Base-by-base conservation (phyloP, 1,140 invertebrate genomes). In the Penaeus indicus region DNA sequence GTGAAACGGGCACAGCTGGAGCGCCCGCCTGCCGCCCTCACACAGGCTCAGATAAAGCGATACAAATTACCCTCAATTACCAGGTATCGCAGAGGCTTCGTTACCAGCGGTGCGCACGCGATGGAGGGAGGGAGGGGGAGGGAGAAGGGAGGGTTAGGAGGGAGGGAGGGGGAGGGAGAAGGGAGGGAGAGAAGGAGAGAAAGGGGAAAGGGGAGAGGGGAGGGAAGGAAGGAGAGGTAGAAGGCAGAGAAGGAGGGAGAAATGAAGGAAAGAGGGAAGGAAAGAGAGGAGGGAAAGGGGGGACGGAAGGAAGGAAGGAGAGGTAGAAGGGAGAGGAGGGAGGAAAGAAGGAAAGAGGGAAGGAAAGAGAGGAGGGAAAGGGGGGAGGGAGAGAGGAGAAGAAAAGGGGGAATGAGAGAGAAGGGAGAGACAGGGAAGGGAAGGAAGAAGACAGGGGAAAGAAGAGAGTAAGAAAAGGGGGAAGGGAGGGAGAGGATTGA, bases 11-110 rank as follows among this genome's bases (percentile, higher is more conserved):
- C 47, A 3, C 47, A 54, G 47, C 47, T 54, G 47, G 47, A 54
- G 47, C 47, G 47, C 3, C 47, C 47, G 25, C 72, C 25, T 75
- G 25, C 25, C 4, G 72, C 27, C 22, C 22, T 25, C 18, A 18
- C 72, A 47, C n/a, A 38, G 22, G 85, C 79, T 81, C 62, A 83
- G 86, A 88, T 88, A 88, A 88, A 88, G 47, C 79, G 86, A 88
- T 88, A 88, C 86, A 88, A 88, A 88, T 88, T 88, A 88, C 80
- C 78, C 69, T 42, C 86, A 88, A 88, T 88, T 88, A 88, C 86
- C 67, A 47, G 64, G 86, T 88, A 88, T 88, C 86, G 86, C 60
- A 22, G 25, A 54, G 22, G 47, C 79, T 25, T 75, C 64, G 42
- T 84, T 88, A 88, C 86, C 86, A 61, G 16, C 86, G 22, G 69